Base-by-base conservation (phyloP, 2,113 vertebrate species). In the Pagrus major region DNA sequence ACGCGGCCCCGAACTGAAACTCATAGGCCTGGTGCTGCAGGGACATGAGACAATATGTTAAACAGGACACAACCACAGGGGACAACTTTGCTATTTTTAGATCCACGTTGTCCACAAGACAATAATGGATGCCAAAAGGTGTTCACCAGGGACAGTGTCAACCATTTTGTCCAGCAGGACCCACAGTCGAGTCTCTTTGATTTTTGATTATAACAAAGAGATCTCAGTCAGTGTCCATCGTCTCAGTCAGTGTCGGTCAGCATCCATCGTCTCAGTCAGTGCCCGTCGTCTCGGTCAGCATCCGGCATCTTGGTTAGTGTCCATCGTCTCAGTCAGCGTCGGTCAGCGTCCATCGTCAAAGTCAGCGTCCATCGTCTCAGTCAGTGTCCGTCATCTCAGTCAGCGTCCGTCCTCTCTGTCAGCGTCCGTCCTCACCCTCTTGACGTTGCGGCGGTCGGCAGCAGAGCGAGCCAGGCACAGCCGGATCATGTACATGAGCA, bases 401-500 rank as follows among this genome's bases (percentile, higher is more conserved):
- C n/a, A n/a, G n/a, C n/a, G n/a, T n/a, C n/a, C 1, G 14, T 60
- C 63, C 94, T 2, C 93, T 8, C 0, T 12, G 41, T 11, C 6
- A 5, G 5, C 0, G 51, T 0, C 42, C 1, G 10, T 60, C 59
- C 94, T 3, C 93, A 99, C 98, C 91, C 97, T 94, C 86, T 98
- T 99, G 75, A 99, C 97, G 23, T 98, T 99, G 88, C 97, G 97
- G 81, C 98, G 94, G 92, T 99, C 98, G 0, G 97, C 97, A 0
- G 96, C 97, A 0, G 97, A 99, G 72, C 96, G 96, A 20, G 98
- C 98, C 91, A 98, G 93, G 84, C 97, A 99, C 81, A 99, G 96
- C 5, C 98, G 96, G 66, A 99, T 98, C 97, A 98, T 99, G 95
- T 99, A 99, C 97, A 99, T 97, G 74, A 99, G 96, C 78, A 99